Evolutionary conservation across 2,797 vertebrate genomes (phyloP).

Genomic region (Epinephelus coioides): DNA sequence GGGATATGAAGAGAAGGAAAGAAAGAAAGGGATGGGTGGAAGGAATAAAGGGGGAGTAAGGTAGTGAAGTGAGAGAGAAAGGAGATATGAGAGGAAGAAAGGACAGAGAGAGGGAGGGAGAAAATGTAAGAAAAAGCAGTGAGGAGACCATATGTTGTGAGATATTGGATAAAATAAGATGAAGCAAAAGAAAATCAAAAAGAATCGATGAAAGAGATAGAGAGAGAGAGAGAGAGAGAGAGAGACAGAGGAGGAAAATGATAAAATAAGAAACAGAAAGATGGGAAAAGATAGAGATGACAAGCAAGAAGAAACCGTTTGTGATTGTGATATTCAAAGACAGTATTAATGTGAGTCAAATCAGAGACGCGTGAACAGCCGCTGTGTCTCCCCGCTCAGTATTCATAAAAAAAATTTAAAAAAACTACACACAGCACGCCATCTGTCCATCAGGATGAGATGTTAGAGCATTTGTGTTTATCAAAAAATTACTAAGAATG

Average conservation of each 20-base stretch:
- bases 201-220: not conserved
- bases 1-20: no score
- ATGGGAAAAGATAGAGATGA: not conserved
- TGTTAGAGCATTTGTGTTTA: slow-evolving; percentile 18
- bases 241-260: not conserved
- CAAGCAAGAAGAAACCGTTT: not conserved
- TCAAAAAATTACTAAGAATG: not conserved
- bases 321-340: slow-evolving; percentile 38
- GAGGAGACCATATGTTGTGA: not conserved
- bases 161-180: slow-evolving; percentile 20
- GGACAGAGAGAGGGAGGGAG: no score
- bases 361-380: slow-evolving; percentile 51
- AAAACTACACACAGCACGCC: slow-evolving; percentile 36
- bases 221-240: not conserved
- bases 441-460: slow-evolving; percentile 61
- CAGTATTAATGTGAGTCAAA: slow-evolving; percentile 39
- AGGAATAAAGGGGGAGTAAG: no score
- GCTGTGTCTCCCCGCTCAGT: slow-evolving; percentile 36
- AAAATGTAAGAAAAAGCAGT: not conserved
- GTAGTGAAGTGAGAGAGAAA: not conserved
- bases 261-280: not conserved
- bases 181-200: slow-evolving; percentile 13
- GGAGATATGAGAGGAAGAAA: not conserved
- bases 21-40: not conserved
- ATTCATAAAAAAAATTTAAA: slow-evolving; percentile 33